Percentiles rank a stretch among this genome's conserved stretches.
These are phyloP conservation scores for Gavia stellata DNA, from an alignment of 2,113 vertebrate genomes.

Conservation along the genomic window DNA sequence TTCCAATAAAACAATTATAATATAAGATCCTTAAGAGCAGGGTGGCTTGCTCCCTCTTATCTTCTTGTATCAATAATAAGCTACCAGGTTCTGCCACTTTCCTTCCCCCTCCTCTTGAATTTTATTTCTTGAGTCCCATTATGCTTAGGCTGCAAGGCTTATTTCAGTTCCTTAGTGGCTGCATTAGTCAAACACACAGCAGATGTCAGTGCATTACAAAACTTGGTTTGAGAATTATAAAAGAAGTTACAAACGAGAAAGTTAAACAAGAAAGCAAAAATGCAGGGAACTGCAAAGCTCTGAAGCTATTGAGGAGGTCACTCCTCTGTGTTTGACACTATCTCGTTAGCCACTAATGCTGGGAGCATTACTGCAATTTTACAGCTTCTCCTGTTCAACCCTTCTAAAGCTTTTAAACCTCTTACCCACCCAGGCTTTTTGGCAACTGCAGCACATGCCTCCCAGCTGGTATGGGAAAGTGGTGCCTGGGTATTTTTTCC, in stretches of 20 bases:
- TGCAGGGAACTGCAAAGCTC: background rate
- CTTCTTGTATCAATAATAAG: background rate
- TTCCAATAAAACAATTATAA: background rate
- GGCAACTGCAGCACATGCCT: background rate
- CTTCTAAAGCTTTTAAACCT: background rate
- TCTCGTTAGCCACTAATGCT: background rate
- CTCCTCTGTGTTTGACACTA: background rate
- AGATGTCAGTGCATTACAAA: slow-evolving; percentile 68
- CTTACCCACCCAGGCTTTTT: background rate
- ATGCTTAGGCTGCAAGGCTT: background rate
- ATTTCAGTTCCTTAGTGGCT: background rate
- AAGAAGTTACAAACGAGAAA: background rate
- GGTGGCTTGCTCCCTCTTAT: background rate
- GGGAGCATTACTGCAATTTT: background rate
- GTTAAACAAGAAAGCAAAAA: background rate
- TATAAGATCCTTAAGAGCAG: background rate
- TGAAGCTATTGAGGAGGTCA: background rate
- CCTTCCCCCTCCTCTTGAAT: background rate
- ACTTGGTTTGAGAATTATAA: background rate
- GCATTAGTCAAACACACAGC: slow-evolving; percentile 55
- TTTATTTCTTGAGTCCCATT: rapidly evolving
- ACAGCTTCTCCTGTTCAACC: background rate
- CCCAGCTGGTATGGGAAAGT: background rate
- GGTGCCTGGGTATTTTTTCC: background rate
- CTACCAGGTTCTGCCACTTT: background rate